Base-by-base conservation (phyloP, 2,888 invertebrate species). In the Zygaena filipendulae region DNA sequence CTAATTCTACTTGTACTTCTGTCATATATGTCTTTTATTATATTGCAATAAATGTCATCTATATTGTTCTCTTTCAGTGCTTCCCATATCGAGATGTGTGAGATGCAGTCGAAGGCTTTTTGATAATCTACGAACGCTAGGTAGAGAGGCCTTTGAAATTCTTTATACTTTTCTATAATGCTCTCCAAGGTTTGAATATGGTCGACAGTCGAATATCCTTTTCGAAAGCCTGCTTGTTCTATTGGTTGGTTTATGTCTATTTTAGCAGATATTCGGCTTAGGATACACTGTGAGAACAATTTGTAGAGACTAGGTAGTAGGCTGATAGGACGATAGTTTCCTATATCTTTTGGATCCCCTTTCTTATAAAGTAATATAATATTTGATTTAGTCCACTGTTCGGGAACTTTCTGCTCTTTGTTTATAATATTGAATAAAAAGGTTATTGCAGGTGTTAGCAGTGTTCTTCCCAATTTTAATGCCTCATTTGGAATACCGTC, bases 151-250 rank as follows among this genome's bases (percentile, higher is more conserved):
- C 25, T 24, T 5, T 29, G 27, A 10, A 21, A 21, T 23, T 38
- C 37, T 19, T 16, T 19, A 14, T 33, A 41, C 29, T 39, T 39
- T 25, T 39, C 37, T 21, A 39, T 36, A 0, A 35, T 4, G 21
- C 31, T 21, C 18, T 37, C 29, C n/a, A 39, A 3, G 1, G 28
- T 14, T 11, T 36, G 34, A 22, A 38, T 36, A 18, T 33, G 9
- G 32, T 36, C 1, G 29, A 32, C 13, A 18, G 32, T 36, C 1
- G 29, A 32, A 18, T 13, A 29, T 3, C 23, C 23, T 21, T 23
- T 26, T 13, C 33, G 19, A 10, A 33, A 33, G 13, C 31, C 33
- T 11, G 36, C 33, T 30, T 37, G 37, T 20, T 35, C 33, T 16
- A 33, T 13, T 8, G 33, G 32, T 18, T 33, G 38, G n/a, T 10